phyloP scores from a whole-genome alignment of 2,888 invertebrate genomes.

The Timema podura region DNA sequence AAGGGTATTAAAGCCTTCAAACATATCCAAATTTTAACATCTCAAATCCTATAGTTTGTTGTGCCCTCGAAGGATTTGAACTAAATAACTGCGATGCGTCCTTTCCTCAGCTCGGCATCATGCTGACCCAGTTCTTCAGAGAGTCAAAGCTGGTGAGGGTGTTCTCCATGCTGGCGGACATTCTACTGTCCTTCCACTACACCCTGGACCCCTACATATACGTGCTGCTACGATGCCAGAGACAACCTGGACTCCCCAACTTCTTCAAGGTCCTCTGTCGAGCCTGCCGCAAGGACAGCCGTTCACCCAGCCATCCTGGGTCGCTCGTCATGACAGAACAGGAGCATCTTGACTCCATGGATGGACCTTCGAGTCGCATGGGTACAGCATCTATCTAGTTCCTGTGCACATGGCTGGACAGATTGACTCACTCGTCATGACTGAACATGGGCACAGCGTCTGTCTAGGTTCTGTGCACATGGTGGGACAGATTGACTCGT shows the following conservation, averaged over 20 bases:
- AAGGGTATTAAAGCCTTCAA: too few relatives aligned
- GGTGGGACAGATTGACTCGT: too few relatives aligned
- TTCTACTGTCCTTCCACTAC: conserved; percentile 76
- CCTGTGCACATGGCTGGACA: too few relatives aligned
- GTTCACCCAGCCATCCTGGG: conserved; percentile 12
- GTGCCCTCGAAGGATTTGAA: too few relatives aligned
- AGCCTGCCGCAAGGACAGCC: conserved; percentile 21
- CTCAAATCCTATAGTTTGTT: too few relatives aligned
- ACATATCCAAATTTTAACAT: too few relatives aligned
- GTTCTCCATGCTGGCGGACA: conserved; percentile 61
- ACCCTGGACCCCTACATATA: conserved; percentile 80
- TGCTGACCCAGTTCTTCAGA: conserved; percentile 52
- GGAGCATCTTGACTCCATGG: conserved; percentile 20
- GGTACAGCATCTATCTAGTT: conserved; percentile 4
- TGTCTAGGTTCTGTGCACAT: too few relatives aligned
- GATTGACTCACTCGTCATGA: too few relatives aligned
- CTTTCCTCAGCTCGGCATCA: conserved; percentile 57
- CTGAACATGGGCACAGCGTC: too few relatives aligned
- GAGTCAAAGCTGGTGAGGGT: conserved; percentile 42
- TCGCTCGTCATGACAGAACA: conserved; percentile 28
- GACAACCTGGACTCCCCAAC: conserved; percentile 28
- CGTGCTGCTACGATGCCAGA: conserved; percentile 62
- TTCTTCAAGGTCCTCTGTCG: conserved; percentile 30
- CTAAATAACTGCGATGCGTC: too few relatives aligned
- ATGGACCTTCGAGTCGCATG: neutral